A percentile compares a stretch with the other conserved stretches of the same genome.
Conservation (phyloP, 2,113 vertebrate species). For the Pandion haliaetus region DNA sequence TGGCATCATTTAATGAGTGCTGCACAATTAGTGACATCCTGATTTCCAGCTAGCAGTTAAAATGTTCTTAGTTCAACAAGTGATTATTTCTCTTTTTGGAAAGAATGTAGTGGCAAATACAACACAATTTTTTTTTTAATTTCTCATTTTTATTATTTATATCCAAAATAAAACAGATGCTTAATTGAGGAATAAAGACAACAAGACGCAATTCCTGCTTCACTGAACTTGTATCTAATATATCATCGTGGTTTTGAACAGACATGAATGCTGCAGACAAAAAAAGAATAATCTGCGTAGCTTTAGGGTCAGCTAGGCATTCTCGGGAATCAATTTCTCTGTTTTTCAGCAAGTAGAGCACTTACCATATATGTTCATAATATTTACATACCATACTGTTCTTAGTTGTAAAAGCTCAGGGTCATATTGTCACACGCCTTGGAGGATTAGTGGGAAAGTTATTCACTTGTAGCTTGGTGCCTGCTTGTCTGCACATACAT, state of each 20-base stretch:
- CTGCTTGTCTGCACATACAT: slow-evolving; percentile 61
- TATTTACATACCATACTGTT: slow-evolving; percentile 57
- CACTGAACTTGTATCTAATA: not conserved
- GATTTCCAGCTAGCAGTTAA: slow-evolving; percentile 1
- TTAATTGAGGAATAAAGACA: slow-evolving; percentile 23
- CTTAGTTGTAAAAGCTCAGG: slow-evolving; percentile 53
- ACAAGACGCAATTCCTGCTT: not conserved
- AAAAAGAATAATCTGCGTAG: not conserved
- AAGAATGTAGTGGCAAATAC: not conserved
- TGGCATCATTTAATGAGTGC: not conserved
- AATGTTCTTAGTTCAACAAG: not conserved
- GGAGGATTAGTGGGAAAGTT: slow-evolving; percentile 64
- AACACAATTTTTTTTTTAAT: not conserved
- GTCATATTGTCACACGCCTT: slow-evolving; percentile 59
- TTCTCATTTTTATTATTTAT: not conserved
- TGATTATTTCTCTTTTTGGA: not conserved
- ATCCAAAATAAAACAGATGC: not conserved
- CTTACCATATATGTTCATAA: slow-evolving; percentile 65
- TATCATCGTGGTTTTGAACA: not conserved
- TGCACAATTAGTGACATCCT: not conserved
- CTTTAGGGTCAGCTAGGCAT: slow-evolving; percentile 33
- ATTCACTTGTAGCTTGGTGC: slow-evolving; percentile 63
- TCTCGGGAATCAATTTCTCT: not conserved
- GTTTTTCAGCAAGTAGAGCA: slow-evolving; percentile 43
- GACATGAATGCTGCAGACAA: not conserved